Conservation (phyloP, 2,797 vertebrate species). For the Tamandua tetradactyla region DNA sequence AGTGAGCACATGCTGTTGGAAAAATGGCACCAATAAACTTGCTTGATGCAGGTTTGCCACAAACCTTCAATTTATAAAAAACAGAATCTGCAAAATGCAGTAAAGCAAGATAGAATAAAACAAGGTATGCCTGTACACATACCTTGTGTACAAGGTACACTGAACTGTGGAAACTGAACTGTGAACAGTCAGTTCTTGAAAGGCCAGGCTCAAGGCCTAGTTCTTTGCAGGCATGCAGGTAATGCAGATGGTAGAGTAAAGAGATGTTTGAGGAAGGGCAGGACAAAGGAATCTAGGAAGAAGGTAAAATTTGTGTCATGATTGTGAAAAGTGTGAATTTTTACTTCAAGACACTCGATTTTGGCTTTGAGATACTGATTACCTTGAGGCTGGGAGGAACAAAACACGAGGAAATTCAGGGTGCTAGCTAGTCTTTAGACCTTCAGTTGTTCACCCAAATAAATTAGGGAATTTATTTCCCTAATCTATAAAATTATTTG, state of each 20-base stretch:
- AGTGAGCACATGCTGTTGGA: too few relatives aligned
- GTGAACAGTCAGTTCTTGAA: not conserved
- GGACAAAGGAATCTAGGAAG: not conserved
- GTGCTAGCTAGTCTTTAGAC: not conserved
- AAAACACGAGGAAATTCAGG: not conserved
- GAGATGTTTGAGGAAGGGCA: not conserved
- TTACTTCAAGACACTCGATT: not conserved
- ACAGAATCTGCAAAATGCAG: too few relatives aligned
- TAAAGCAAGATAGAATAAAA: too few relatives aligned
- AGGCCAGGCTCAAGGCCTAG: not conserved
- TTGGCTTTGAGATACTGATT: not conserved
- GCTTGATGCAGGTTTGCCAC: too few relatives aligned
- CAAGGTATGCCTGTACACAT: too few relatives aligned
- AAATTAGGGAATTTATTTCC: too few relatives aligned
- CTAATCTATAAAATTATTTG: not conserved
- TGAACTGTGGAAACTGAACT: too few relatives aligned
- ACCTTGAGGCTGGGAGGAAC: not conserved
- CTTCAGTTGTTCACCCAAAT: not conserved
- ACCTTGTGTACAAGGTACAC: too few relatives aligned
- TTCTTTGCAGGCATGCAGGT: not conserved
- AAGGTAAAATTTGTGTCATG: not conserved
- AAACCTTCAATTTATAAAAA: too few relatives aligned
- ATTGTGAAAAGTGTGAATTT: not conserved
- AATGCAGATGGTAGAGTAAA: not conserved
- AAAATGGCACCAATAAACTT: too few relatives aligned